Evolutionary conservation across 2,113 vertebrate genomes (phyloP), one percentile per base, ranked within the genome.

Genomic region (Synchiropus splendidus): DNA sequence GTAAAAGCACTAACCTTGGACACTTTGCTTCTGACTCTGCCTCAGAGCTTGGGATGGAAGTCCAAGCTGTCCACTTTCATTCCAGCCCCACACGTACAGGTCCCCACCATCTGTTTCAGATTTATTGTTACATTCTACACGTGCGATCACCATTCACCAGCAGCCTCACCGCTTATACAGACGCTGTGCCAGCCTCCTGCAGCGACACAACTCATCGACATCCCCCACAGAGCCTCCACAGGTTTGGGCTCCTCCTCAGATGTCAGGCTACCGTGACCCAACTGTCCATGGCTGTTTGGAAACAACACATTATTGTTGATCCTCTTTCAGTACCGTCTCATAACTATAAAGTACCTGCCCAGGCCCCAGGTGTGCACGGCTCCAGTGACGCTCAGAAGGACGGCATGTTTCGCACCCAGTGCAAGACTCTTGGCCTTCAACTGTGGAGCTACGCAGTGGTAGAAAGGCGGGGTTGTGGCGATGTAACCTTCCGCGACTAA

Each of bases 41-140:
- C 46, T 72, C 60, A 87, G 53, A 38, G 1, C 64, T 54, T 33
- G 85, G 37, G 80, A 77, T 30, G 94, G 95, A 60, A 99, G 81
- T 6, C 87, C 94, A 44, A 99, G 82, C 71, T 99, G 94, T 0
- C 95, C 94, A 0, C 87, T 89, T 42, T 95, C 90, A 2, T 99
- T 99, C 95, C 94, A 99, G 62, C 95, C 94, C 95, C 95, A 99
- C 43, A 87, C 2, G 1, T 99, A 99, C 30, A 98, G 57, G 39
- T 98, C 95, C 11, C 92, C 91, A 0, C 74, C 71, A 31, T 83
- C 94, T 98, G 54, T 45, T 36, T 42, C 36, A 1, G 10, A 1
- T 9, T 12, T 2, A 12, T 15, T 27, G 10, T 14, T 9, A 8
- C 1, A 2, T 2, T 10, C 31, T 4, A n/a, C n/a, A n/a, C n/a